Evolutionary conservation across 2,797 vertebrate genomes (phyloP).

Genomic region (Melanotaenia boesemani): DNA sequence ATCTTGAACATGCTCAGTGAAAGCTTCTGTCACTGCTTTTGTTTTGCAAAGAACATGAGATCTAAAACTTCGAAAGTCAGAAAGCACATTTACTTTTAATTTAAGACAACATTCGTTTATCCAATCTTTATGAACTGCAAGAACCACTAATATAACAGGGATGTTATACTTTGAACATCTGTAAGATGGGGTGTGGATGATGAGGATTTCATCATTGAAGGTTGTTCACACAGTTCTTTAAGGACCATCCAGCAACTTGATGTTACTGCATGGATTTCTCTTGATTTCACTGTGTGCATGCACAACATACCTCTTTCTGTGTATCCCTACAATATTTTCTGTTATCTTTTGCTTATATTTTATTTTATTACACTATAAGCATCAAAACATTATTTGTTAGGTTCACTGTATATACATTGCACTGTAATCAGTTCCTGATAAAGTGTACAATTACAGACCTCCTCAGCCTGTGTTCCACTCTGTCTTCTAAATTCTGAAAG

Average conservation of each 20-base stretch:
- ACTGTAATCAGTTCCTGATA: constrained; percentile 59
- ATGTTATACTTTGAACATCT: background rate
- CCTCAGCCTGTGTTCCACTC: constrained; percentile 39
- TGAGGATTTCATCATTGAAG: background rate
- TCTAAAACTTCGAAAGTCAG: constrained; percentile 43
- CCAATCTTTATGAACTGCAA: background rate
- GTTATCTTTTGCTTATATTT: background rate
- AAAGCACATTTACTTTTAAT: constrained; percentile 27
- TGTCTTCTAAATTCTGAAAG: constrained; percentile 73
- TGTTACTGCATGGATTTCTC: background rate
- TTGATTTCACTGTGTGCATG: background rate
- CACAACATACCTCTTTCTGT: background rate
- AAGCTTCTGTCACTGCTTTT: constrained; percentile 47
- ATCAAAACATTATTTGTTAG: constrained; percentile 15
- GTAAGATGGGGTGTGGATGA: background rate
- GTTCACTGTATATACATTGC: constrained; percentile 41
- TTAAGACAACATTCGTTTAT: constrained; percentile 39
- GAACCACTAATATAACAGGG: background rate
- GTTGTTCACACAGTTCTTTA: background rate
- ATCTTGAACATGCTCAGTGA: constrained; percentile 23
- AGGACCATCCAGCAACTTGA: background rate
- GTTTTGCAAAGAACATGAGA: constrained; percentile 36
- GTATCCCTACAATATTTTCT: background rate
- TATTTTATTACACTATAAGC: background rate
- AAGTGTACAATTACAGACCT: constrained; percentile 69